Conservation (phyloP, 2,797 vertebrate genomes). For the Ibycter americanus region DNA sequence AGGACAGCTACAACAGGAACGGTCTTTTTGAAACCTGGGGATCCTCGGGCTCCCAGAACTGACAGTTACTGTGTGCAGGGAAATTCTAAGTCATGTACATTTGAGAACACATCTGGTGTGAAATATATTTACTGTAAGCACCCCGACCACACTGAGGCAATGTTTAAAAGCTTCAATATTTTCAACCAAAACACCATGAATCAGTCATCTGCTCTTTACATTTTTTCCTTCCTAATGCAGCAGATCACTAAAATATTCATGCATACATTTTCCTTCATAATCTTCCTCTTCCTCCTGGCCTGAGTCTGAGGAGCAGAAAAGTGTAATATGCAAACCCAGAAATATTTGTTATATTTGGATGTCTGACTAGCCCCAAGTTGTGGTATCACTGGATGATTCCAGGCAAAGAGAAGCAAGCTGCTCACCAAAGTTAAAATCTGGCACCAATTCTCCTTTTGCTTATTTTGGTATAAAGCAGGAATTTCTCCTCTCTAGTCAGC, state of each 20-base stretch:
- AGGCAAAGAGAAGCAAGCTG: not conserved
- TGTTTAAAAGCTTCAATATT: slow-evolving; percentile 22
- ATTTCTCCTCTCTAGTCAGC: slow-evolving; percentile 2
- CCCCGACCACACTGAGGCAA: slow-evolving; percentile 6
- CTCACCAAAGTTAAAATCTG: slow-evolving; percentile 10
- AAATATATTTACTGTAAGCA: slow-evolving; percentile 28
- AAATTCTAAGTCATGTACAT: not conserved
- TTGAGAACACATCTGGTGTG: slow-evolving; percentile 17
- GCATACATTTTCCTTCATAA: not conserved
- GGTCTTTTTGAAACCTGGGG: slow-evolving; percentile 18
- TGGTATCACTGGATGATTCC: not conserved
- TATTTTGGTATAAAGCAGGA: slow-evolving; percentile 40
- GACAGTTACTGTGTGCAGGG: not conserved
- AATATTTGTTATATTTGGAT: slow-evolving; percentile 43
- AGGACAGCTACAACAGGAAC: not conserved
- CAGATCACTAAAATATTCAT: slow-evolving; percentile 7
- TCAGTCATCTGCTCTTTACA: slow-evolving; percentile 23
- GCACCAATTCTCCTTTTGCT: not conserved
- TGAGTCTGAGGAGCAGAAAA: not conserved
- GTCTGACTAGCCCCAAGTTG: not conserved
- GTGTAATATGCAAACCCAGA: not conserved
- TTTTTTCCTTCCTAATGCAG: slow-evolving; percentile 28
- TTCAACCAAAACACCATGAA: slow-evolving; percentile 39
- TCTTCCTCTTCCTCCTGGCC: slow-evolving; percentile 1
- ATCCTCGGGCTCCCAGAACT: not conserved